These are phyloP conservation scores for Cyclina sinensis DNA, from an alignment of 1,140 invertebrate genomes.

Conservation along the genomic window DNA sequence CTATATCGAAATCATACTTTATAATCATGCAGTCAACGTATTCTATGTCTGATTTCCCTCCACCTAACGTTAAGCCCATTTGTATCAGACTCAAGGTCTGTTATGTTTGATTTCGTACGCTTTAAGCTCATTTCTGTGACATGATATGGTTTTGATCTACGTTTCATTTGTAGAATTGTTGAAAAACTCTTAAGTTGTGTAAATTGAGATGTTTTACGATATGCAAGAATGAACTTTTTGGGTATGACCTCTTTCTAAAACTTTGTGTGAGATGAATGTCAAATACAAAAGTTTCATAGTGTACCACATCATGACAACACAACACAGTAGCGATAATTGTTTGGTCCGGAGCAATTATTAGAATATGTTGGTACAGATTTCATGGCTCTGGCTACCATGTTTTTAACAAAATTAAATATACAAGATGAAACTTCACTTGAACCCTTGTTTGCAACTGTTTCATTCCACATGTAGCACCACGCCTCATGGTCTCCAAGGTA, in stretches of 20 bases:
- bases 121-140: neutral
- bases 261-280: too few species aligned
- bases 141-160: neutral
- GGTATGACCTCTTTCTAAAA: too few species aligned
- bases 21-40: neutral
- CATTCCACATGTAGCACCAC: conserved; percentile 32
- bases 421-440: conserved; percentile 42
- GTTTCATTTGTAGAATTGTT: neutral
- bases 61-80: neutral
- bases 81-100: neutral
- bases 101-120: neutral
- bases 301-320: neutral
- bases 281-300: neutral
- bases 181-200: neutral
- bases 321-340: conserved; percentile 31
- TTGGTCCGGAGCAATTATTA: conserved; percentile 12
- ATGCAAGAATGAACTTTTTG: too few species aligned
- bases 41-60: neutral
- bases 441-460: conserved; percentile 36
- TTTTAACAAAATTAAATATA: neutral
- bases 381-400: neutral
- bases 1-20: neutral
- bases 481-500: neutral
- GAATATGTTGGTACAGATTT: conserved; percentile 48
- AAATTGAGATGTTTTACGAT: neutral